Evolutionary conservation across 1,140 invertebrate species (phyloP).

Genomic region (Drosophila mauritiana): DNA sequence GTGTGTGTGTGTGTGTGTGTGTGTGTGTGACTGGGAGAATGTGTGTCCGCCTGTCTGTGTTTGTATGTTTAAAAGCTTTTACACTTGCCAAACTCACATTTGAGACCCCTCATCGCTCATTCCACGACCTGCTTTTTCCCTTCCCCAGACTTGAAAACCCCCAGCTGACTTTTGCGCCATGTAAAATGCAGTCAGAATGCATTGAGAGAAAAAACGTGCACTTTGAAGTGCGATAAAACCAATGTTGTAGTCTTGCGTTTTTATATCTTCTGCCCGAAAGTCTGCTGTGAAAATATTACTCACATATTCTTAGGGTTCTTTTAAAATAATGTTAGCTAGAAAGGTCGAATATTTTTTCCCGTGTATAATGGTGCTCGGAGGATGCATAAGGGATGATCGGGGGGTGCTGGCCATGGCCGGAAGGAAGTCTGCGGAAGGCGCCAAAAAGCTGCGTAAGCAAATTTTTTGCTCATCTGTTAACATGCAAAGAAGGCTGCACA

Average conservation of each 20-base stretch:
- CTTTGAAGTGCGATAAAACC: neutral
- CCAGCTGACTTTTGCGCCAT: conserved; percentile 67
- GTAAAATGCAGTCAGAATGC: conserved; percentile 37
- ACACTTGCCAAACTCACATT: conserved; percentile 74
- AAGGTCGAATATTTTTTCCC: neutral
- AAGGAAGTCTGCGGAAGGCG: conserved; percentile 67
- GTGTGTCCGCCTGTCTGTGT: conserved; percentile 22
- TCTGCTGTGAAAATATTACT: too few relatives aligned
- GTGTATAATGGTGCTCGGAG: conserved; percentile 23
- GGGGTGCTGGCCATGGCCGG: conserved; percentile 32
- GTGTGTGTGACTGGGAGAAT: neutral
- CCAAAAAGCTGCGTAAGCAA: conserved; percentile 75
- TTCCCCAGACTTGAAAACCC: neutral
- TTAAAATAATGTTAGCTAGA: too few relatives aligned
- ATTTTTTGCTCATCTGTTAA: conserved; percentile 46
- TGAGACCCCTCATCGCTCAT: conserved; percentile 42
- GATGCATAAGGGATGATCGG: neutral
- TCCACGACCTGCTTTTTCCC: neutral
- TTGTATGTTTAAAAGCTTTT: conserved; percentile 81
- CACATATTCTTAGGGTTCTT: too few relatives aligned
- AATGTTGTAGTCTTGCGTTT: too few relatives aligned
- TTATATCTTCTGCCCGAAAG: too few relatives aligned
- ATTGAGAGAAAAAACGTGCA: neutral
- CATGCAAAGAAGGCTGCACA: conserved; percentile 48
- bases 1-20: neutral